Evolutionary conservation across 2,888 invertebrate species (phyloP), one percentile per base, ranked within the genome.

Genomic region (Dascillus cervinus): DNA sequence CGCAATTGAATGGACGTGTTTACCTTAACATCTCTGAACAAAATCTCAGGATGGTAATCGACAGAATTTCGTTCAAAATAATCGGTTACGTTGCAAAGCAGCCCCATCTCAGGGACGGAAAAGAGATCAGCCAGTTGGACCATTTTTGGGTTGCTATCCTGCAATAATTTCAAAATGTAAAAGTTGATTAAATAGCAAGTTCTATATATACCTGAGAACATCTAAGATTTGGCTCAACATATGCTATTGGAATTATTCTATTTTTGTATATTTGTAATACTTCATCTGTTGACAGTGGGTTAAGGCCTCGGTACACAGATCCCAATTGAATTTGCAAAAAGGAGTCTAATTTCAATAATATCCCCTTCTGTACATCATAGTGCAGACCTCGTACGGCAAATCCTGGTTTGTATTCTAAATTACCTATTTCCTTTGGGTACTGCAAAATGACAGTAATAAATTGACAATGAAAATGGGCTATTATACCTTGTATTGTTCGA

Each of bases 341-440:
- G 2, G 92, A 90, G 66, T 97, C 96, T 49, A 97, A 71, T 64
- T 97, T 97, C 49, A 97, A 70, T 12, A 97, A 70, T 8, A 95
- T 68, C 2, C 96, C 94, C 66, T 92, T 91, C 64, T 90, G 85
- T 55, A 95, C 88, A 60, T 98, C 97, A 70, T 94, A 97, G 66
- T 97, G 97, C n/a, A 98, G 73, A 17, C 97, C 97, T 41, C 97
- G 75, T 1, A 96, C 89, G 9, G 95, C 92, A 73, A 94, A 97
- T 43, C 84, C 78, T n/a, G 91, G 88, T 56, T 83, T 80, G 62
- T 94, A 97, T 49, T 88, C 79, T 30, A 95, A 67, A 34, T 79
- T 71, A 26, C 73, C 65, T 47, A 97, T 85, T 49, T 78, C 88
- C 53, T 79, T 72, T 3, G 95, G 95, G 68, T 96, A 96, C 89